Percentiles rank a stretch among this genome's conserved stretches.
Conservation (phyloP, 2,888 invertebrate genomes). For the Drosophila greeni region DNA sequence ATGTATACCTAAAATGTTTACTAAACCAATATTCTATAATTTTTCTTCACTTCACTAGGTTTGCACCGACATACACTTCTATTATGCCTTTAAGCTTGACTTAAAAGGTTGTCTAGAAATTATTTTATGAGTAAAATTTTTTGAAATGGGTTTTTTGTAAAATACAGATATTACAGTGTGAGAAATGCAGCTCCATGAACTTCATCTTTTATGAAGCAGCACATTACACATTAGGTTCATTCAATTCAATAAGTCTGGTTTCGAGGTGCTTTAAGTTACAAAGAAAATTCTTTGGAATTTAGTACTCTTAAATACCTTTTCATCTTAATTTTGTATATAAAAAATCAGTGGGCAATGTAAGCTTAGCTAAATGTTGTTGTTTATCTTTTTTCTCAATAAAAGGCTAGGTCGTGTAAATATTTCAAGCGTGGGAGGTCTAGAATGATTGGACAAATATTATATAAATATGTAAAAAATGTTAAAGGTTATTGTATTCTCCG, state of each 20-base stretch:
- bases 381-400: background rate
- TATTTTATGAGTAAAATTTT: background rate
- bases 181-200: background rate
- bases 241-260: constrained; percentile 35
- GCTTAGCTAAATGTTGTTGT: background rate
- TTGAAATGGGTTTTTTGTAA: constrained; percentile 11
- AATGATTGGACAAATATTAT: constrained; percentile 20
- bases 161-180: background rate
- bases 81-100: background rate
- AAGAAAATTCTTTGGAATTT: background rate
- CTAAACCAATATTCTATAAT: background rate
- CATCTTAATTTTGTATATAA: background rate
- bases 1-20: background rate
- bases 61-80: background rate
- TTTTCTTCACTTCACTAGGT: background rate
- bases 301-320: background rate
- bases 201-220: constrained; percentile 17
- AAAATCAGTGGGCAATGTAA: background rate
- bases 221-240: constrained; percentile 60
- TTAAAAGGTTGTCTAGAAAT: background rate
- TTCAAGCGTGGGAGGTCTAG: constrained; percentile 9
- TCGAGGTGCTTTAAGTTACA: background rate
- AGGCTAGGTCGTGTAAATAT: constrained; percentile 1
- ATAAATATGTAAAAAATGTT: background rate
- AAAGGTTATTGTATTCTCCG: background rate